These are phyloP conservation scores for Tretioscincus oriximinensis DNA, from an alignment of 2,113 vertebrate genomes.

Conservation along the genomic window DNA sequence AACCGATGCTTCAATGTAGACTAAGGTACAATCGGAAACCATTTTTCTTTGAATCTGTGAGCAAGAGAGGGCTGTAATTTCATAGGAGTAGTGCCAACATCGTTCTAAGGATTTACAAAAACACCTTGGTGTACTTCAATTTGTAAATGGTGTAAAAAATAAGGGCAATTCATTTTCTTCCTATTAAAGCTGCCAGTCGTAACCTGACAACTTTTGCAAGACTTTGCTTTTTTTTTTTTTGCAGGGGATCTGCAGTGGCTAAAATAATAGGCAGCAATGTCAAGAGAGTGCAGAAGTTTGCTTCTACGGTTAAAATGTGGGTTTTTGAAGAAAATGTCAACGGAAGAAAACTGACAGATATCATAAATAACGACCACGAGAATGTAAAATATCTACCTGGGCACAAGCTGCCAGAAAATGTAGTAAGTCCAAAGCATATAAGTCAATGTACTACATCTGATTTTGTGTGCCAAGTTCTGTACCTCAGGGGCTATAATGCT, in stretches of 20 bases:
- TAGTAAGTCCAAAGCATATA: constrained; percentile 75
- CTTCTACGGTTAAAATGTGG: constrained; percentile 91
- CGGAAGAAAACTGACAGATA: constrained; percentile 88
- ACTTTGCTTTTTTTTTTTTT: constrained; percentile 4
- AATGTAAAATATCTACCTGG: constrained; percentile 93
- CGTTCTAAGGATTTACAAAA: background rate
- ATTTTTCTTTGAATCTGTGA: too few species aligned
- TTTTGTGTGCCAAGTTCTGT: too few species aligned
- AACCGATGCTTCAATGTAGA: too few species aligned
- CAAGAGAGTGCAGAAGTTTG: constrained; percentile 78
- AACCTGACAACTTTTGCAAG: background rate
- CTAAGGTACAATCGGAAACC: background rate
- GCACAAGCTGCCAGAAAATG: constrained; percentile 90
- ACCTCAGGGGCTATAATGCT: too few species aligned
- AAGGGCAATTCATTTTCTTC: background rate
- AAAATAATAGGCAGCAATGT: constrained; percentile 89
- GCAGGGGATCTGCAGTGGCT: constrained; percentile 90
- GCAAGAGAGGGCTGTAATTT: too few species aligned
- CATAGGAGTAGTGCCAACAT: too few species aligned
- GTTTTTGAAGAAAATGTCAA: constrained; percentile 88
- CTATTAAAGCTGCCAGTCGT: constrained; percentile 5
- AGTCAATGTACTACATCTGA: too few species aligned
- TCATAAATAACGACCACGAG: constrained; percentile 91
- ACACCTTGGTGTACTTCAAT: background rate
- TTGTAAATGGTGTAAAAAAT: background rate